Conservation (phyloP, 2,888 invertebrate species). For the Vandiemenella viatica region DNA sequence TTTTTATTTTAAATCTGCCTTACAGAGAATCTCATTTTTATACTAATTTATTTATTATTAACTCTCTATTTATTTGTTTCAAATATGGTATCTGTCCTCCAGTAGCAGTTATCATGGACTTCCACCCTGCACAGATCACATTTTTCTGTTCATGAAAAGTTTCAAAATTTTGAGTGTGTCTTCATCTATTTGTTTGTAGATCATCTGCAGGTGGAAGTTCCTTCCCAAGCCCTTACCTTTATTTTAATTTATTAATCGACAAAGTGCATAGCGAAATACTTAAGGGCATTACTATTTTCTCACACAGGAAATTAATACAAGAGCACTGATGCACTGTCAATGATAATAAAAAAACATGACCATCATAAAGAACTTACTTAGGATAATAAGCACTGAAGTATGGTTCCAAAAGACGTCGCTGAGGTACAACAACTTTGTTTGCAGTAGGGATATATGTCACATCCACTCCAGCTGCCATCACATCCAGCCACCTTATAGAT, state of each 20-base stretch:
- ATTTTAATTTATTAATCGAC: neutral
- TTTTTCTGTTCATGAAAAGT: no score
- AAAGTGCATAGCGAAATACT: neutral
- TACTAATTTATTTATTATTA: no score
- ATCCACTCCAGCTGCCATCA: constrained; percentile 20
- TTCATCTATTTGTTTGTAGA: no score
- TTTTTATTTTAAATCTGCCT: no score
- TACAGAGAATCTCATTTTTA: no score
- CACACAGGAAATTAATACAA: neutral
- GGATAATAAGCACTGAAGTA: constrained; percentile 31
- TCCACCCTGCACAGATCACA: no score
- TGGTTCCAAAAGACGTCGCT: constrained; percentile 29
- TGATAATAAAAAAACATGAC: neutral
- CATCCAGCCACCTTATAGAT: constrained; percentile 23
- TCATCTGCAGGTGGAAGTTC: no score
- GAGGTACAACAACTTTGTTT: constrained; percentile 34
- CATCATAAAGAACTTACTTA: no score
- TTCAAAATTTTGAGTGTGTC: neutral
- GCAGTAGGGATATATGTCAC: constrained; percentile 30
- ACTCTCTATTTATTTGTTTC: no score
- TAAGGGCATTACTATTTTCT: neutral
- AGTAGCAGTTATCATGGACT: no score
- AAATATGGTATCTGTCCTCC: no score
- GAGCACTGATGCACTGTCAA: constrained; percentile 3
- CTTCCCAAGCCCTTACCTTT: no score